Percentiles rank a stretch among this genome's conserved stretches.
phyloP scores from a whole-genome alignment of 2,797 vertebrate genomes.

The Sebastes iracundus region DNA sequence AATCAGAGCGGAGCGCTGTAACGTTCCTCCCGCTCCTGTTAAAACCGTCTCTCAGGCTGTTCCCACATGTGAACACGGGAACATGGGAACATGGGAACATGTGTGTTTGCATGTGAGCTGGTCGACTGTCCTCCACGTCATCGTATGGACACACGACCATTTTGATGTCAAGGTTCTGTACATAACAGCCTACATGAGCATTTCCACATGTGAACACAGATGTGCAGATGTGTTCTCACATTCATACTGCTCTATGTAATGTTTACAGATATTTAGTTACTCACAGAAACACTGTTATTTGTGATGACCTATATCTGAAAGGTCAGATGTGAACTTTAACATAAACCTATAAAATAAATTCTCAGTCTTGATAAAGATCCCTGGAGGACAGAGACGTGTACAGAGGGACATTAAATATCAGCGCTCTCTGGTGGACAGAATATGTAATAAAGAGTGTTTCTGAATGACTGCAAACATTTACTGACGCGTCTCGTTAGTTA shows the following conservation, averaged over 20 bases:
- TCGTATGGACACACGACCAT: background rate
- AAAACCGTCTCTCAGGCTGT: too few species aligned
- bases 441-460: background rate
- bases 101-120: background rate
- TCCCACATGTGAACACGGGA: background rate
- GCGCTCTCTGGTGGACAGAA: background rate
- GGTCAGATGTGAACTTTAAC: too few species aligned
- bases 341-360: background rate
- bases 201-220: background rate
- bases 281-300: background rate
- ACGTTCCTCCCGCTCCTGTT: rapidly evolving
- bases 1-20: constrained; percentile 36
- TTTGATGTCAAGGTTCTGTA: background rate
- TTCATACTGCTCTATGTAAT: background rate
- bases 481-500: background rate
- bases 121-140: background rate
- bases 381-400: too few species aligned
- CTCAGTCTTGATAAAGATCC: background rate
- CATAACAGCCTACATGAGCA: background rate
- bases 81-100: background rate
- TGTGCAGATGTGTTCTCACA: background rate
- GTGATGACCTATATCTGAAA: background rate
- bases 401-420: background rate
- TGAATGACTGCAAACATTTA: background rate
- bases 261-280: background rate